A percentile compares a stretch with the other conserved stretches of the same genome.
These are phyloP conservation scores for Emmelina monodactyla DNA, from an alignment of 2,888 invertebrate genomes.

Conservation along the genomic window DNA sequence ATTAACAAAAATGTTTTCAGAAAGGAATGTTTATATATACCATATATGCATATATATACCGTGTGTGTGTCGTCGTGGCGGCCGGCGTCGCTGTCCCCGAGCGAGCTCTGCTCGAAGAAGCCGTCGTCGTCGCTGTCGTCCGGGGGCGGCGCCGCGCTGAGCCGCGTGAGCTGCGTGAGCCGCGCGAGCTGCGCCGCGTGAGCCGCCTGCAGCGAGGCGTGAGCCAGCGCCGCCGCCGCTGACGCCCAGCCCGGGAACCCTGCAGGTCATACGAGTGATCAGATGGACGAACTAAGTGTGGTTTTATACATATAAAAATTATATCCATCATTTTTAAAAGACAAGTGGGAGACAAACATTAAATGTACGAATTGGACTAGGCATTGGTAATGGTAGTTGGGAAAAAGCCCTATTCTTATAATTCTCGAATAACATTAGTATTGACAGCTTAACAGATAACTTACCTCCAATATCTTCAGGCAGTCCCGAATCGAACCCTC, in stretches of 20 bases:
- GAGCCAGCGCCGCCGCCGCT: background rate
- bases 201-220: background rate
- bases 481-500: slow-evolving; percentile 24
- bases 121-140: slow-evolving; percentile 47
- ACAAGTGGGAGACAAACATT: no score
- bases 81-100: slow-evolving; percentile 24
- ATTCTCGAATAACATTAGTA: no score
- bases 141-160: slow-evolving; percentile 10
- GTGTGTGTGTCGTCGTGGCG: background rate
- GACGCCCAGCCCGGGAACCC: background rate
- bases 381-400: no score
- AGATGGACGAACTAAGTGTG: no score
- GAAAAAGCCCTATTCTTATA: no score
- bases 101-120: slow-evolving; percentile 47
- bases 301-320: no score
- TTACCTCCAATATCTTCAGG: slow-evolving; percentile 19
- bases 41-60: no score
- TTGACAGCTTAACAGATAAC: no score
- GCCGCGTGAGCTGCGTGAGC: slow-evolving; percentile 10
- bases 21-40: no score
- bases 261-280: background rate
- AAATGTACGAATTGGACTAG: no score
- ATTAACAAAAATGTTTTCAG: no score
- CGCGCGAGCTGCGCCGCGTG: slow-evolving; percentile 1
- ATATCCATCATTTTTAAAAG: no score